phyloP scores from a whole-genome alignment of 1,140 invertebrate genomes.

The Drosophila biarmipes region DNA sequence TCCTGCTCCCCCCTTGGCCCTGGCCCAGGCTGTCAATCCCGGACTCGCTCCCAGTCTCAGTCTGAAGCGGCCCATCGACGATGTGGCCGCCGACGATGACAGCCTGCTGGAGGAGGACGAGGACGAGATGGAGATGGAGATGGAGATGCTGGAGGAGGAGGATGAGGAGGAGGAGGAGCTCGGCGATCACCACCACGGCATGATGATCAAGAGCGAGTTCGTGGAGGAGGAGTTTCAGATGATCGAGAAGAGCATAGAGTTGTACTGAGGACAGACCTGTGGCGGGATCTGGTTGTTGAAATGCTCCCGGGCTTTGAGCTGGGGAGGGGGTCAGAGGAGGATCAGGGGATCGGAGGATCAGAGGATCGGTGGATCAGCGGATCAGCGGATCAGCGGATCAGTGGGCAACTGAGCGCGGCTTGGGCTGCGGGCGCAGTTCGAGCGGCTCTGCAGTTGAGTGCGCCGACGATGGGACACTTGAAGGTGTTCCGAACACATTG shows the following conservation, averaged over 20 bases:
- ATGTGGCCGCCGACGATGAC: constrained; percentile 71
- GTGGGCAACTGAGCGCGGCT: constrained; percentile 22
- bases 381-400: background rate
- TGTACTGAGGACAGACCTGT: constrained; percentile 42
- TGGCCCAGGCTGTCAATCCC: background rate
- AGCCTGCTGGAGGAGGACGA: constrained; percentile 61
- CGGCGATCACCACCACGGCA: constrained; percentile 28
- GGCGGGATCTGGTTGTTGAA: constrained; percentile 13
- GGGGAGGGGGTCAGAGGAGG: no score
- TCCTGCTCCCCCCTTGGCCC: background rate
- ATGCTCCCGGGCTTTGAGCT: constrained; percentile 31
- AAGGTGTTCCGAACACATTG: constrained; percentile 2
- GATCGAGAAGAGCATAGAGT: constrained; percentile 69
- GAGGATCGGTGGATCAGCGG: no score
- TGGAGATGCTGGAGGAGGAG: constrained; percentile 20
- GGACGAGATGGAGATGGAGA: constrained; percentile 40
- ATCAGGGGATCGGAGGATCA: no score
- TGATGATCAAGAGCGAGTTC: constrained; percentile 62
- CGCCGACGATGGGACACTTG: background rate
- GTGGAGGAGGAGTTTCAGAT: constrained; percentile 53
- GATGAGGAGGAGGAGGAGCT: constrained; percentile 49
- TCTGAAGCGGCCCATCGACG: constrained; percentile 54
- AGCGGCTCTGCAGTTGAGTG: constrained; percentile 37
- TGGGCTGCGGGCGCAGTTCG: constrained; percentile 6
- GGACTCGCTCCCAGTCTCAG: constrained; percentile 4